Percentiles rank a stretch among this genome's conserved stretches.
phyloP scores from a whole-genome alignment of 2,888 invertebrate genomes.

The Lathronympha strigana region DNA sequence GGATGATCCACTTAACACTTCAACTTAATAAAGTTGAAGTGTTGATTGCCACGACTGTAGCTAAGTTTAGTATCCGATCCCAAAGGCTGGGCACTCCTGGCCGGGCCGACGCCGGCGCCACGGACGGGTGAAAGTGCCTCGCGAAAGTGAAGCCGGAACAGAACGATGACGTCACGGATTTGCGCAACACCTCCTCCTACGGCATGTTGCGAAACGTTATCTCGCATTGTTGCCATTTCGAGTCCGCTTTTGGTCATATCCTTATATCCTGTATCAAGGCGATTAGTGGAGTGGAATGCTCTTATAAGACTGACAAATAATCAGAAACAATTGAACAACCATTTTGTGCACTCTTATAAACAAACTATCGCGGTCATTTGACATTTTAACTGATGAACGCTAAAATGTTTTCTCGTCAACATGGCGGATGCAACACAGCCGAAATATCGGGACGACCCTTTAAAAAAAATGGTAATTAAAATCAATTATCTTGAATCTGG shows the following conservation, averaged over 20 bases:
- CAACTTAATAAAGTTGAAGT: no score
- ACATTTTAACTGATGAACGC: no score
- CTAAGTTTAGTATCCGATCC: conserved; percentile 19
- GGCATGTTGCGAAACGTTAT: conserved; percentile 75
- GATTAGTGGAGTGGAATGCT: neutral
- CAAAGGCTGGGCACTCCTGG: conserved; percentile 45
- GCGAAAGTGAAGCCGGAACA: conserved; percentile 83
- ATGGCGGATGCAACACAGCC: no score
- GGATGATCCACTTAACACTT: no score
- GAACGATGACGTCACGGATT: conserved; percentile 76
- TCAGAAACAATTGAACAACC: no score
- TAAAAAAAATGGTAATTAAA: no score
- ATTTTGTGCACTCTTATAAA: no score
- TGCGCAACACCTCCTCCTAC: conserved; percentile 72
- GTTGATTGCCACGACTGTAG: no score
- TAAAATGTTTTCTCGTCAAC: no score
- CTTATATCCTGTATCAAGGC: conserved; percentile 9
- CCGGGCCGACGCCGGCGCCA: conserved; percentile 51
- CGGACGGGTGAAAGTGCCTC: conserved; percentile 78
- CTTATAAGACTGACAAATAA: neutral
- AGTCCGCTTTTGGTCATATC: conserved; percentile 24
- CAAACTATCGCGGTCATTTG: no score
- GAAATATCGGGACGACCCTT: no score
- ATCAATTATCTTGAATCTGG: no score
- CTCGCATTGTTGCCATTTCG: conserved; percentile 60